Conservation (phyloP, 2,888 invertebrate species). For the Drosophila yooni region DNA sequence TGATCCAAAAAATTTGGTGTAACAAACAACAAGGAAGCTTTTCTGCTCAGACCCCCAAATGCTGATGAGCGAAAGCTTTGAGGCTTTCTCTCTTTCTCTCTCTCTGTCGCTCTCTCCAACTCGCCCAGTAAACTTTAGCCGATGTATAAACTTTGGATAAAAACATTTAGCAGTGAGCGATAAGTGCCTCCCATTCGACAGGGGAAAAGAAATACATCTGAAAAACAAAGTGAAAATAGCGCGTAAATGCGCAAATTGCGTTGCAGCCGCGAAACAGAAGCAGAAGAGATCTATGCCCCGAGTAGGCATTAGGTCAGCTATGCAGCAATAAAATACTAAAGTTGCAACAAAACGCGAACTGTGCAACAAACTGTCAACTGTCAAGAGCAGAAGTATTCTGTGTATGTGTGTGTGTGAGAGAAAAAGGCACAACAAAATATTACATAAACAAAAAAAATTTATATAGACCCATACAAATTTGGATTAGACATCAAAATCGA, state of each 20-base stretch:
- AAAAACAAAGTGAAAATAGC: constrained; percentile 38
- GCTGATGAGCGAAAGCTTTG: constrained; percentile 44
- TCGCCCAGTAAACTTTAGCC: constrained; percentile 33
- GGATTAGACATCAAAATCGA: constrained; percentile 17
- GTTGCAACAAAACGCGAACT: not conserved
- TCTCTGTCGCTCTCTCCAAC: constrained; percentile 1
- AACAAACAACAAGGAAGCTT: constrained; percentile 55
- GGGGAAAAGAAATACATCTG: constrained; percentile 27
- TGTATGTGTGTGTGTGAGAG: constrained; percentile 3
- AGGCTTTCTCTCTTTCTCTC: not conserved
- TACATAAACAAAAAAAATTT: constrained; percentile 37
- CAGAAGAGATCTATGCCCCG: constrained; percentile 7
- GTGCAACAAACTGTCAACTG: not conserved
- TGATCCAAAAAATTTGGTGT: constrained; percentile 48
- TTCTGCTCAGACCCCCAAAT: not conserved
- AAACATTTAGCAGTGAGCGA: constrained; percentile 37
- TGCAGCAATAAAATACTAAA: not conserved
- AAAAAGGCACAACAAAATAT: constrained; percentile 26
- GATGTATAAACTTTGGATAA: constrained; percentile 70
- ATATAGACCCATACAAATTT: not conserved
- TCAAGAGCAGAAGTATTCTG: not conserved
- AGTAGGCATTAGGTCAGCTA: constrained; percentile 4
- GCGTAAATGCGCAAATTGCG: constrained; percentile 59
- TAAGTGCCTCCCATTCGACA: constrained; percentile 24
- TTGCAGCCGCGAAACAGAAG: constrained; percentile 24